Evolutionary conservation across 2,797 vertebrate genomes (phyloP).

Genomic region (Amphiprion clarkii): DNA sequence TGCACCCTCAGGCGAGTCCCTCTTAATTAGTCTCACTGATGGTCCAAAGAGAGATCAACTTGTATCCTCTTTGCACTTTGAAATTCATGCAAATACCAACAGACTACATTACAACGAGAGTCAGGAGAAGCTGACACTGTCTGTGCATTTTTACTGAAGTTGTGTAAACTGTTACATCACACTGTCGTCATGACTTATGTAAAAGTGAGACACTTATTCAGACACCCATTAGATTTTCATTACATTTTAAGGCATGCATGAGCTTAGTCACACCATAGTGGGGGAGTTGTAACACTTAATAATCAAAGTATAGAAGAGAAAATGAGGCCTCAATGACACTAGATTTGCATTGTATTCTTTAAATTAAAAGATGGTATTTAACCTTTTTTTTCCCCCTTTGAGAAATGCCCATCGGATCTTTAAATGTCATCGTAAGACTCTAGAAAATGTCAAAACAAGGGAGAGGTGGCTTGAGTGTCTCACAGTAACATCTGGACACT

Average conservation of each 20-base stretch:
- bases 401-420: constrained; percentile 25
- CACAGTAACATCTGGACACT: constrained; percentile 74
- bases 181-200: too few species aligned
- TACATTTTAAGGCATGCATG: background rate
- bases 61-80: constrained; percentile 9
- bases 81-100: constrained; percentile 15
- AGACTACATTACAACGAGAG: background rate
- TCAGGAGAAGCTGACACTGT: background rate
- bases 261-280: background rate
- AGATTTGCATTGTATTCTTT: background rate
- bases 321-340: background rate
- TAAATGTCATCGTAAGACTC: constrained; percentile 20
- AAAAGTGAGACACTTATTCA: background rate
- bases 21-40: constrained; percentile 43
- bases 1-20: background rate
- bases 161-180: background rate
- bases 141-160: background rate
- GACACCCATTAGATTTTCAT: background rate
- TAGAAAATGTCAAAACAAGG: constrained; percentile 53
- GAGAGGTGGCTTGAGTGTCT: constrained; percentile 17
- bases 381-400: background rate
- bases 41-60: constrained; percentile 8
- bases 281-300: background rate
- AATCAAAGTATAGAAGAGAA: background rate
- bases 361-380: background rate